These are phyloP conservation scores for Xiphorhynchus erythropygius DNA, from an alignment of 2,797 vertebrate species.

Conservation along the genomic window DNA sequence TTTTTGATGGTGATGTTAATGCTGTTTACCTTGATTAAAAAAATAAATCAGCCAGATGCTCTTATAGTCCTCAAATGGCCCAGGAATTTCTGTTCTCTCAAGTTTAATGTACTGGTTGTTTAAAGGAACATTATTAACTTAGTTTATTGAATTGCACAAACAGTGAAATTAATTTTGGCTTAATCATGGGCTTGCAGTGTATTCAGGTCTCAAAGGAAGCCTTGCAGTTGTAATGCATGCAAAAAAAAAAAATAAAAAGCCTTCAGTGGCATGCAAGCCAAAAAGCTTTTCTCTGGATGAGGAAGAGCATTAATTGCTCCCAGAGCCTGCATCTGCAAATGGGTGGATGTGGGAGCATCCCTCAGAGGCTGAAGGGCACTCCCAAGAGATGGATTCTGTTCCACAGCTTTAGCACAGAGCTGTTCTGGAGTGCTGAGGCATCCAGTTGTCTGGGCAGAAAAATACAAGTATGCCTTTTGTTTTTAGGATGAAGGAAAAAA, in stretches of 20 bases:
- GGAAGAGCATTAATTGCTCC: neutral
- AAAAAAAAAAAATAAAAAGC: neutral
- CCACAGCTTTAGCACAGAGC: neutral
- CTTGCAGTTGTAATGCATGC: neutral
- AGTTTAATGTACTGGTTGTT: neutral
- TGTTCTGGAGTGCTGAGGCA: neutral
- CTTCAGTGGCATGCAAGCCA: neutral
- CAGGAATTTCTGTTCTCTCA: neutral
- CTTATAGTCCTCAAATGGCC: neutral
- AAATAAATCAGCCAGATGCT: neutral
- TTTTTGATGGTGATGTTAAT: neutral
- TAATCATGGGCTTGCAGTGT: neutral
- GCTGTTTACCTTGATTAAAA: neutral
- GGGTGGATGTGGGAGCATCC: neutral
- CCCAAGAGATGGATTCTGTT: neutral
- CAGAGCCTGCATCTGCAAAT: neutral
- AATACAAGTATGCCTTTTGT: neutral
- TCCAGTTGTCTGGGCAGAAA: neutral
- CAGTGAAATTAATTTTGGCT: neutral
- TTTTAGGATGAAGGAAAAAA: conserved; percentile 85
- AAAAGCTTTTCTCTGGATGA: neutral
- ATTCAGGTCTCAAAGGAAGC: neutral
- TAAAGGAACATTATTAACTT: neutral
- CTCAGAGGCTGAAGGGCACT: neutral
- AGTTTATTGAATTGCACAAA: neutral